phyloP scores from a whole-genome alignment of 2,797 vertebrate genomes.

The Sebastes matsubarae region DNA sequence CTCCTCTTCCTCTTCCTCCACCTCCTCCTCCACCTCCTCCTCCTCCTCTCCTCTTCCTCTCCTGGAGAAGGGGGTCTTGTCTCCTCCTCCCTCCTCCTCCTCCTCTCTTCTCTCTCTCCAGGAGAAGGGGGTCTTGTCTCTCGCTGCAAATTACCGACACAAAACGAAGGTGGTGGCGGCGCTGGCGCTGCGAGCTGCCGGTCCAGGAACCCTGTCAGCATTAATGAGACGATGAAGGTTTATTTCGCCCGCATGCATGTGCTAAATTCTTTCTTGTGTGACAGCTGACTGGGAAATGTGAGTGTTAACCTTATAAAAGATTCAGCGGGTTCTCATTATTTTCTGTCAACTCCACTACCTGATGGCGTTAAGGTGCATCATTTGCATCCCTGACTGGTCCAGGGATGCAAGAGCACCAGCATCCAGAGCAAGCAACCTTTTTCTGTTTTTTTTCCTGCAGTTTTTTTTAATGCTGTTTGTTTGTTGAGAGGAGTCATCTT shows the following conservation, averaged over 20 bases:
- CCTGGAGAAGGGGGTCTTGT: no score
- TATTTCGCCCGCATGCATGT: slow-evolving; percentile 88
- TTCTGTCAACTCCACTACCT: slow-evolving; percentile 97
- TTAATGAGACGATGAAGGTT: slow-evolving; percentile 99
- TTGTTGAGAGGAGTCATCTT: slow-evolving; percentile 76
- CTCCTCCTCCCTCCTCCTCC: slow-evolving; percentile 28
- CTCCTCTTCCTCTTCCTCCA: slow-evolving; percentile 65
- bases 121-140: slow-evolving; percentile 84
- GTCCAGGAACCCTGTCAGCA: slow-evolving; percentile 95
- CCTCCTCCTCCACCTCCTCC: slow-evolving; percentile 40
- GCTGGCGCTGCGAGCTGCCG: slow-evolving; percentile 83
- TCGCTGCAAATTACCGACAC: slow-evolving; percentile 97
- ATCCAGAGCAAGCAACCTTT: slow-evolving; percentile 42
- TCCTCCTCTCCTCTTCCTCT: neutral
- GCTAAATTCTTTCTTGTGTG: slow-evolving; percentile 99
- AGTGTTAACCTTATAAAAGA: slow-evolving; percentile 99
- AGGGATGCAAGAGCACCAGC: slow-evolving; percentile 61
- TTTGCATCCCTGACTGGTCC: slow-evolving; percentile 92
- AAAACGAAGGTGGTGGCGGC: slow-evolving; percentile 92
- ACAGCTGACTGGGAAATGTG: slow-evolving; percentile 97
- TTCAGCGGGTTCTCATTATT: slow-evolving; percentile 99
- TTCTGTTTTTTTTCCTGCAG: neutral
- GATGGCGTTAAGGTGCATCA: slow-evolving; percentile 90
- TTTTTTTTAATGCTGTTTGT: slow-evolving; percentile 72
- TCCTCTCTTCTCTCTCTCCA: slow-evolving; percentile 74